Base-by-base conservation (phyloP, 1,140 invertebrate species). In the Rhizoglyphus robini region DNA sequence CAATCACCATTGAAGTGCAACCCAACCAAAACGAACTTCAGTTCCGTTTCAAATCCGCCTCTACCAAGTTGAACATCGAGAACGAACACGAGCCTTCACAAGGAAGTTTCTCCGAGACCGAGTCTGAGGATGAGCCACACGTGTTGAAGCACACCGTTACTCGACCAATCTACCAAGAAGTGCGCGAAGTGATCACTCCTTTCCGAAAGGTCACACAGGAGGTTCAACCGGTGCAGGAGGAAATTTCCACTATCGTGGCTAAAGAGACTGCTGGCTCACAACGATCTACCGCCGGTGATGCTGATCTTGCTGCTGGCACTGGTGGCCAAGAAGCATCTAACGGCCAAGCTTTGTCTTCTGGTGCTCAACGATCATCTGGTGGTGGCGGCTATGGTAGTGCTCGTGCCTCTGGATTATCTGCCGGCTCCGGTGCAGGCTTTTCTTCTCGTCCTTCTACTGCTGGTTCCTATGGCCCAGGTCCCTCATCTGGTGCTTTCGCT, bases 61-160 rank as follows among this genome's bases (percentile, higher is more conserved):
- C 62, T 11, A 64, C 61, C 58, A 64, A 63, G 13, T 64, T 64
- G 62, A 64, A 64, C 49, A 32, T 64, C 30, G 54, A 65, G 23
- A 20, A 65, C 11, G 54, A 18, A 8, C 62, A 64, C 25, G 5
- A 23, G 58, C n/a, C n/a, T 5, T 20, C 59, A 30, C 5, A 20
- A 5, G 62, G 62, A n/a, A n/a, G 13, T 63, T 5, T 23, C 13
- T 8, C 5, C 13, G 58, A 64, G 30, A 25, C 62, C 25, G 5
- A 20, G 8, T 64, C 62, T 5, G 62, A 64, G 25, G 62, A 64
- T 29, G 62, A 64, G 58, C 62, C 62, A 64, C 62, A 64, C 5
- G 20, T 25, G 11, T 65, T 64, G 62, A 65, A 65, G 13, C 62
- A 64, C 30, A 65, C 62, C 18, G 62, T 64, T 13, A 64, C 62